Conservation (phyloP, 2,888 invertebrate genomes). For the Andrena flavipes region DNA sequence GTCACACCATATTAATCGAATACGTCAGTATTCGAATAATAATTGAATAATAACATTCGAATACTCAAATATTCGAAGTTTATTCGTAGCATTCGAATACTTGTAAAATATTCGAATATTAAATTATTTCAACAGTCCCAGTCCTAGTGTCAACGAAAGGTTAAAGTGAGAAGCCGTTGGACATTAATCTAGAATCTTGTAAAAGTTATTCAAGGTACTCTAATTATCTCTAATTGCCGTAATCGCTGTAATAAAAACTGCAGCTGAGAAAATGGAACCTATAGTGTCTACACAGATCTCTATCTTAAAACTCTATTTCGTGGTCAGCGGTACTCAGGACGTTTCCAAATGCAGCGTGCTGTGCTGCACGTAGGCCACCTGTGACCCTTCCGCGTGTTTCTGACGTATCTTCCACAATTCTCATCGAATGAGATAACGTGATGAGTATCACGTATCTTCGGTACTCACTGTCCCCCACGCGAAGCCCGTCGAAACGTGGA, state of each 20-base stretch:
- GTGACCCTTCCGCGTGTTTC: neutral
- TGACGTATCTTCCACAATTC: neutral
- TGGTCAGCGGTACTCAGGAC: neutral
- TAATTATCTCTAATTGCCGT: neutral
- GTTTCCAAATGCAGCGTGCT: constrained; percentile 14
- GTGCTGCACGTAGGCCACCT: constrained; percentile 29
- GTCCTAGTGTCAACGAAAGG: too few relatives aligned
- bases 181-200: too few relatives aligned
- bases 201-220: neutral
- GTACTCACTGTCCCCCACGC: too few relatives aligned
- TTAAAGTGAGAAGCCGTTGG: neutral
- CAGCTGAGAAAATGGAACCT: too few relatives aligned
- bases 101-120: too few relatives aligned
- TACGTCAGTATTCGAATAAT: too few relatives aligned
- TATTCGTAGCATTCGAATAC: too few relatives aligned
- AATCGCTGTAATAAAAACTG: neutral
- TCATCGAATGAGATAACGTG: constrained; percentile 8
- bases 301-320: neutral
- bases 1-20: too few relatives aligned
- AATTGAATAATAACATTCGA: too few relatives aligned
- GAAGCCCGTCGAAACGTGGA: neutral
- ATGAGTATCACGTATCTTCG: constrained; percentile 16
- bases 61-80: too few relatives aligned
- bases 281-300: neutral
- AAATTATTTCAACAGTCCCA: too few relatives aligned